Conservation (phyloP, 2,888 invertebrate genomes). For the Plebejus anna region DNA sequence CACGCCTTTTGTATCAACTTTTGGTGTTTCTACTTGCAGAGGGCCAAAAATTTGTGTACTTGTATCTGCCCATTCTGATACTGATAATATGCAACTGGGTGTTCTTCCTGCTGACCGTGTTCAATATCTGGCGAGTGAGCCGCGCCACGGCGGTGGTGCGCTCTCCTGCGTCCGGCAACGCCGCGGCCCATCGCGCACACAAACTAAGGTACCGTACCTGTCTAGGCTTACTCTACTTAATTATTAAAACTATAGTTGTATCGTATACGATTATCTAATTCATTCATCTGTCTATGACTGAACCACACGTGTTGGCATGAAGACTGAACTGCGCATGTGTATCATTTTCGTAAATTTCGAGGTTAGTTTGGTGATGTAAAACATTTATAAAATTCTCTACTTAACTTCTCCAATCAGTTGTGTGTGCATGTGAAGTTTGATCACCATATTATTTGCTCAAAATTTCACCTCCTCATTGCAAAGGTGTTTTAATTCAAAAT, state of each 20-base stretch:
- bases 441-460: too few species aligned
- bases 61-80: slow-evolving; percentile 65
- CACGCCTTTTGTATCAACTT: neutral
- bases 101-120: slow-evolving; percentile 66
- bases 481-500: neutral
- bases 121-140: slow-evolving; percentile 63
- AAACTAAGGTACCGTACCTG: slow-evolving; percentile 53
- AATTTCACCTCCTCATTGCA: neutral
- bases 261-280: too few species aligned
- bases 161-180: slow-evolving; percentile 53
- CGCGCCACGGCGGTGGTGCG: slow-evolving; percentile 45
- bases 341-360: too few species aligned
- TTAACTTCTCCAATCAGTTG: too few species aligned
- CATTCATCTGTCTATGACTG: too few species aligned
- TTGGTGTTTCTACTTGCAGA: slow-evolving; percentile 42
- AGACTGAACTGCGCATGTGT: too few species aligned
- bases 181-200: slow-evolving; percentile 57
- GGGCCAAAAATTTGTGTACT: slow-evolving; percentile 57
- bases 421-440: too few species aligned
- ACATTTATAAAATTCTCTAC: too few species aligned
- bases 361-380: too few species aligned
- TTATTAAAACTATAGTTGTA: too few species aligned
- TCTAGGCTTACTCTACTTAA: neutral
- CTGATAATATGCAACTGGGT: slow-evolving; percentile 62
- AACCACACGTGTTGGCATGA: too few species aligned